Evolutionary conservation across 1,140 invertebrate genomes (phyloP).

Genomic region (Luehdorfia chinensis): DNA sequence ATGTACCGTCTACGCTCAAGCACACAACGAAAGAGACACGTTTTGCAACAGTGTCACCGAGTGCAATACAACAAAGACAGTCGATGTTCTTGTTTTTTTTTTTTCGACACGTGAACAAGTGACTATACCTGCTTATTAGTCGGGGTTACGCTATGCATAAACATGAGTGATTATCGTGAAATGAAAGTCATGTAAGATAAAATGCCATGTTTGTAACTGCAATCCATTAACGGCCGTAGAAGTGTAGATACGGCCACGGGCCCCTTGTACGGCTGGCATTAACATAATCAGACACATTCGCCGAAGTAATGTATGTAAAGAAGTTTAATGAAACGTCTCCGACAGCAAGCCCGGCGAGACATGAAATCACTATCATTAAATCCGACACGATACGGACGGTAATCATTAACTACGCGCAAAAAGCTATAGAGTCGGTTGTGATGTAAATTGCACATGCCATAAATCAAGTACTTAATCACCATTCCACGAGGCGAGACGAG

Average conservation of each 20-base stretch:
- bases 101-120: constrained; percentile 16
- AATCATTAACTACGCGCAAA: constrained; percentile 68
- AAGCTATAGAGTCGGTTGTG: constrained; percentile 61
- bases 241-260: too few species aligned
- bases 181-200: constrained; percentile 31
- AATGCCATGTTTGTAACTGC: too few species aligned
- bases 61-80: too few species aligned
- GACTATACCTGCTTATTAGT: constrained; percentile 28
- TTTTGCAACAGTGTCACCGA: too few species aligned
- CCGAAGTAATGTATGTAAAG: constrained; percentile 72
- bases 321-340: constrained; percentile 72
- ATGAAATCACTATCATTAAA: constrained; percentile 75
- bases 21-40: too few species aligned
- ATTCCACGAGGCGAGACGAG: constrained; percentile 50
- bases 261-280: constrained; percentile 53
- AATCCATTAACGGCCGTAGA: constrained; percentile 63
- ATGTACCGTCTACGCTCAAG: constrained; percentile 2
- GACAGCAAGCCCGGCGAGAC: constrained; percentile 62
- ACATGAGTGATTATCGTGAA: constrained; percentile 36
- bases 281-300: constrained; percentile 72
- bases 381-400: constrained; percentile 71
- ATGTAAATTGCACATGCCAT: constrained; percentile 73
- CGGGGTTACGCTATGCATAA: constrained; percentile 33
- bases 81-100: too few species aligned
- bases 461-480: constrained; percentile 74